Evolutionary conservation across 2,797 vertebrate species (phyloP).

Genomic region (Garrulus glandarius): DNA sequence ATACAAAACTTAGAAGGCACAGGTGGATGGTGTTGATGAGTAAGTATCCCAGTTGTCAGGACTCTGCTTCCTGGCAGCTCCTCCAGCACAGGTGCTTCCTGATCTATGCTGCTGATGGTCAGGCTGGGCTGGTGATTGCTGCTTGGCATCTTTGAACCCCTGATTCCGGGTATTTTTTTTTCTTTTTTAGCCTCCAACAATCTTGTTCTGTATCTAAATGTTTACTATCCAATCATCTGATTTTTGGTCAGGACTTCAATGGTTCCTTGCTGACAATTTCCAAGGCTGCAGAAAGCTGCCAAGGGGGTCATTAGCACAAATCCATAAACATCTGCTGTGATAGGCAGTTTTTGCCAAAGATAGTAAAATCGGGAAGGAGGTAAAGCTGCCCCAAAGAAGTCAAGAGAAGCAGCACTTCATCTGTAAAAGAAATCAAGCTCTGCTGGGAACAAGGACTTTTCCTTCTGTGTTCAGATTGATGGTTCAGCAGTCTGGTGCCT

Average conservation of each 20-base stretch:
- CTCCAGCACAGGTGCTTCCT: background rate
- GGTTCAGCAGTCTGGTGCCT: background rate
- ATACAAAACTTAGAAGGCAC: background rate
- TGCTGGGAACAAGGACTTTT: background rate
- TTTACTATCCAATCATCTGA: background rate
- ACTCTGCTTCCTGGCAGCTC: background rate
- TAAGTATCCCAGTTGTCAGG: background rate
- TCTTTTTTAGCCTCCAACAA: background rate
- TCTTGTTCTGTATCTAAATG: background rate
- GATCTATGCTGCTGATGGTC: background rate
- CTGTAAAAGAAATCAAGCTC: background rate
- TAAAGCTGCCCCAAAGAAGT: background rate
- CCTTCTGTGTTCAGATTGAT: background rate
- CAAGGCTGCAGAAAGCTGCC: background rate
- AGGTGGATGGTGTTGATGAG: background rate
- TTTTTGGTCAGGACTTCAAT: conserved; percentile 4
- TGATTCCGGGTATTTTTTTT: background rate
- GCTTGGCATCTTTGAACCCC: background rate
- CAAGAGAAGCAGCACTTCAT: background rate
- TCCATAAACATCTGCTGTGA: conserved; percentile 42
- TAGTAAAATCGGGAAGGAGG: background rate
- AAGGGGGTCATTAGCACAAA: conserved; percentile 34
- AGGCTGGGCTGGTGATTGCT: background rate
- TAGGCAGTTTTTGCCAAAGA: background rate
- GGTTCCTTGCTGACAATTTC: background rate